phyloP scores from a whole-genome alignment of 2,113 vertebrate genomes.

The Fulmarus glacialis region DNA sequence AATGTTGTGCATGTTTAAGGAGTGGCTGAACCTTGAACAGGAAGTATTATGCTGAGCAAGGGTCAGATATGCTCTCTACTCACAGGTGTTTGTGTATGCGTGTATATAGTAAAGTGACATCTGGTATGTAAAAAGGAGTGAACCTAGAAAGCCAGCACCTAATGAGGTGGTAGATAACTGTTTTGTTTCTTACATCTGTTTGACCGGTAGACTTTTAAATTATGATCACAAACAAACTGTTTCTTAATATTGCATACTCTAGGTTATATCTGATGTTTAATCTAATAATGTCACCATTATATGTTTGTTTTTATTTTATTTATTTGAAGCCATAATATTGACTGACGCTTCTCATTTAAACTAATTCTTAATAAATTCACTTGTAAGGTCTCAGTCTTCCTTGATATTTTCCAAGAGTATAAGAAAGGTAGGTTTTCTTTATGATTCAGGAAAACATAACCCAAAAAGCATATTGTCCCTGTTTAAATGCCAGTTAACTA shows the following conservation, averaged over 20 bases:
- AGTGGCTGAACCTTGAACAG: not conserved
- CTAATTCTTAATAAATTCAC: constrained; percentile 88
- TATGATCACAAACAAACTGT: not conserved
- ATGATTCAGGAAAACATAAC: constrained; percentile 65
- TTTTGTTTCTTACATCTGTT: not conserved
- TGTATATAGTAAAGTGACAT: not conserved
- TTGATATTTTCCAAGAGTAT: constrained; percentile 73
- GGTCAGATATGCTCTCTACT: not conserved
- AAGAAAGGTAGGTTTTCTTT: constrained; percentile 76
- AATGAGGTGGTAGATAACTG: not conserved
- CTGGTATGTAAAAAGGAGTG: not conserved
- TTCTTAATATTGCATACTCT: not conserved
- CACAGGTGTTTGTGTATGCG: not conserved
- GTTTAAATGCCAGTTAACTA: constrained; percentile 60
- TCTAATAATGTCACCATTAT: not conserved
- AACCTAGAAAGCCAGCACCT: not conserved
- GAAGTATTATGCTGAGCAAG: not conserved
- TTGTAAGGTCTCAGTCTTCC: constrained; percentile 77
- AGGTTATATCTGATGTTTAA: not conserved
- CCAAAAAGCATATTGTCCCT: constrained; percentile 44
- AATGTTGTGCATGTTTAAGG: not conserved
- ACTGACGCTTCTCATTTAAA: constrained; percentile 68
- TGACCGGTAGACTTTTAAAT: not conserved
- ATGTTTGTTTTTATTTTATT: not conserved
- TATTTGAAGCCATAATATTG: constrained; percentile 62